Base-by-base conservation (phyloP, 2,888 invertebrate species). In the Notodonta dromedarius region DNA sequence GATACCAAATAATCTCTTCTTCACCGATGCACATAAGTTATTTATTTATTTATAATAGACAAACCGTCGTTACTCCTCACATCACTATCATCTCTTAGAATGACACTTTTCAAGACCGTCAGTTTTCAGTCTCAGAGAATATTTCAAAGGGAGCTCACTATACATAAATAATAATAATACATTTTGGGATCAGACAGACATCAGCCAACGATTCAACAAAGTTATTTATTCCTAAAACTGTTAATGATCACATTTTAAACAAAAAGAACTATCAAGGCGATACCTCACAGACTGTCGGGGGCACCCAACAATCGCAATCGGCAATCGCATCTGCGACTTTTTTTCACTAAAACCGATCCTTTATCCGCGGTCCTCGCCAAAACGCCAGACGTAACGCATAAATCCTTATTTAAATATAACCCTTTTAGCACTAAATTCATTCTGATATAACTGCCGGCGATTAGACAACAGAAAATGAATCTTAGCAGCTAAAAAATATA, bases 381-480 rank as follows among this genome's bases (percentile, higher is more conserved):
- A 91, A 91, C 84, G 84, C 89, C 92, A 92, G 93, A 91, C 92
- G 88, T 88, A 87, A 87, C 87, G 87, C 92, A 92, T 93, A 93
- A 93, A 93, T 93, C 92, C 90, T 91, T 91, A 92, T 93, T 93
- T 91, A 92, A 92, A 93, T 93, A 91, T 93, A 91, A 88, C 85
- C 80, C 82, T 77, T 68, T 67, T 64, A 65, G 66, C 66, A 64
- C 60, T 67, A 78, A 68, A 65, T 62, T 58, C 73, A 70, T 73
- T 67, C 60, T 58, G 79, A 65, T 82, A 60, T 84, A 86, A 69
- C 67, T 57, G 64, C 68, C 77, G 16, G 16, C 0, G 4, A 35
- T 13, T 57, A 0, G n/a, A 2, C 71, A 79, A 60, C 40, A 52
- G 14, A 84, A 81, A 74, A 62, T 62, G 40, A 51, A 69, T 76